Evolutionary conservation across 2,888 invertebrate species (phyloP), one percentile per base, ranked within the genome.

Genomic region (Thymelicus acteon): DNA sequence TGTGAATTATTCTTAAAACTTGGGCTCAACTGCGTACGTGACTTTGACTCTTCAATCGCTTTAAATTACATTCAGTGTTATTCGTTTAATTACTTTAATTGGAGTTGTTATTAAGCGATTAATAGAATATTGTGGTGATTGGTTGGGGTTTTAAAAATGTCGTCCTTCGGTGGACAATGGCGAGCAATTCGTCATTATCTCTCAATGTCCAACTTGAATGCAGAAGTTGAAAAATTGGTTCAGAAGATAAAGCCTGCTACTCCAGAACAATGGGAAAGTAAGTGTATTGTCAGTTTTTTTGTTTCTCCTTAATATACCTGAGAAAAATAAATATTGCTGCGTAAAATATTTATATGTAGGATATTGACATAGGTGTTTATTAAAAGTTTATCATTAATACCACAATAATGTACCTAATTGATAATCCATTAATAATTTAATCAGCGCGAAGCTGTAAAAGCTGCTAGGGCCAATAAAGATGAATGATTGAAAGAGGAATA

Each of bases 151-250:
- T 39, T 60, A 19, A 83, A 78, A 74, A 92, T 91, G 91, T 90
- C 92, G 75, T 92, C 92, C 5, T 75, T 91, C 65, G 91, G 93
- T 19, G 86, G 89, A 31, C 93, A 92, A 82, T 93, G 93, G 93
- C 83, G 88, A 37, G 79, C 91, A 60, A 87, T 93, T 64, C 82
- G 93, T 31, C 91, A 91, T 77, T 92, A 90, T 76, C 81, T 93
- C 58, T 90, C 92, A 10, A 77, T 88, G 72, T 80, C 80, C 44
- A 90, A 89, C 76, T 80, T 92, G 72, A 85, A 89, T 62, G 68
- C 86, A 0, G 93, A 93, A 79, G 84, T 90, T 8, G 92, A 93
- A 58, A 91, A 91, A 79, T 77, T 92, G 72, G 79, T 90, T 61
- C 91, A 88, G 75, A 89, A 87, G 77, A 75, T 91, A 13, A 88